These are phyloP conservation scores for Leistus spinibarbis DNA, from an alignment of 2,888 invertebrate genomes.

Conservation along the genomic window DNA sequence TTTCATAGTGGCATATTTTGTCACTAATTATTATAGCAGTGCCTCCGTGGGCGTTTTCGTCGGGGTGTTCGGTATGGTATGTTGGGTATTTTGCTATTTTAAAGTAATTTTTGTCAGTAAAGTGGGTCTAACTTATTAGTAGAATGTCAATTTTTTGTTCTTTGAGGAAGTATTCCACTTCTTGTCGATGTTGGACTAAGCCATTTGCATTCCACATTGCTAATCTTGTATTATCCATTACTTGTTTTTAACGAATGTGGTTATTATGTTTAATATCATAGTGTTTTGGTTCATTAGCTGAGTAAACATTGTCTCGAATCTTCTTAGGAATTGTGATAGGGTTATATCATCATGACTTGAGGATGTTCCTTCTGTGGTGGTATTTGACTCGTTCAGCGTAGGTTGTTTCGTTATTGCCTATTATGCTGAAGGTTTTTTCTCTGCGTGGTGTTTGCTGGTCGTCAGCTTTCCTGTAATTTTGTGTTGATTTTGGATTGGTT, in stretches of 20 bases:
- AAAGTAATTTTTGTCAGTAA: slow-evolving; percentile 37
- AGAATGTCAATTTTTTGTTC: slow-evolving; percentile 38
- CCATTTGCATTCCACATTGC: slow-evolving; percentile 41
- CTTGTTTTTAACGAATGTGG: slow-evolving; percentile 28
- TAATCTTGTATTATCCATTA: slow-evolving; percentile 30
- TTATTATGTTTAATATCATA: slow-evolving; percentile 37
- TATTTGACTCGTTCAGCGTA: too few species aligned
- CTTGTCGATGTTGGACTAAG: slow-evolving; percentile 34
- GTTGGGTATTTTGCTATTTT: slow-evolving; percentile 33
- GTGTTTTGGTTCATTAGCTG: slow-evolving; percentile 39
- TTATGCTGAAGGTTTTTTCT: too few species aligned
- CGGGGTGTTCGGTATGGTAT: slow-evolving; percentile 39
- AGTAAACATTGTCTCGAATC: slow-evolving; percentile 20
- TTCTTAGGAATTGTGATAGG: slow-evolving; percentile 5
- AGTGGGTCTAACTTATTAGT: slow-evolving; percentile 40
- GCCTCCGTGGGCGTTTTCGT: slow-evolving; percentile 31
- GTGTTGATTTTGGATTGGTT: too few species aligned
- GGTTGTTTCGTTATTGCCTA: too few species aligned
- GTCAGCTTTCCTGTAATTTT: too few species aligned
- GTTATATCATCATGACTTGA: too few species aligned
- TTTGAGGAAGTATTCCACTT: slow-evolving; percentile 38
- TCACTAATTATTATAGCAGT: slow-evolving; percentile 29
- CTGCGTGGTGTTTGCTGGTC: too few species aligned
- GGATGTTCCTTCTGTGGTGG: too few species aligned
- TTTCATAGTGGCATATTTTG: background rate